phyloP scores from a whole-genome alignment of 1,140 invertebrate species.

The Drosophila ironensis region DNA sequence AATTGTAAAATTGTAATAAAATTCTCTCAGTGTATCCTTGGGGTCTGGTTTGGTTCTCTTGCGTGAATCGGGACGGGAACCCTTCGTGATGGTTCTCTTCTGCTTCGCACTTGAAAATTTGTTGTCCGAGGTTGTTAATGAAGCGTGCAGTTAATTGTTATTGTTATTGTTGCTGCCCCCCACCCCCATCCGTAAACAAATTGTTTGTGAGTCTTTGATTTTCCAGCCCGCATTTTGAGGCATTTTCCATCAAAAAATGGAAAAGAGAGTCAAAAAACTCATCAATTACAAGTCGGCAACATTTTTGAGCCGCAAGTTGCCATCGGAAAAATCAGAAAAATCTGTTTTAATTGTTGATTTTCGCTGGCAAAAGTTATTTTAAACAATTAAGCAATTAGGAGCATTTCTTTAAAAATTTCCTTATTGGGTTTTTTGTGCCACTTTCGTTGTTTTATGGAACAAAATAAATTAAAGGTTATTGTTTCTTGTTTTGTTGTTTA shows the following conservation, averaged over 20 bases:
- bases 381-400: too few relatives aligned
- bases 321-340: background rate
- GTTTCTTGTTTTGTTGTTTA: too few relatives aligned
- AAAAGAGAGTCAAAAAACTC: constrained; percentile 56
- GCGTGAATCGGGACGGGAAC: background rate
- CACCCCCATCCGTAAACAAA: constrained; percentile 57
- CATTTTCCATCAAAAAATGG: too few relatives aligned
- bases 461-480: too few relatives aligned
- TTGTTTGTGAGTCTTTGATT: constrained; percentile 53
- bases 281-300: constrained; percentile 30
- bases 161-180: constrained; percentile 25
- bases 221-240: constrained; percentile 10
- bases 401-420: too few relatives aligned
- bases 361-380: too few relatives aligned
- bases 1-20: too few relatives aligned
- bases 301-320: background rate
- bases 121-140: constrained; percentile 71
- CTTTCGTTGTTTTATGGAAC: too few relatives aligned
- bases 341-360: too few relatives aligned
- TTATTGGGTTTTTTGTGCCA: too few relatives aligned
- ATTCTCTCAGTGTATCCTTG: background rate
- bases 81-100: constrained; percentile 12
- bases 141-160: constrained; percentile 71
- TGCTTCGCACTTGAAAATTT: constrained; percentile 70
- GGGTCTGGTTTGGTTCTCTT: background rate